phyloP scores from a whole-genome alignment of 1,140 invertebrate genomes.

The Zaprionus inermis region DNA sequence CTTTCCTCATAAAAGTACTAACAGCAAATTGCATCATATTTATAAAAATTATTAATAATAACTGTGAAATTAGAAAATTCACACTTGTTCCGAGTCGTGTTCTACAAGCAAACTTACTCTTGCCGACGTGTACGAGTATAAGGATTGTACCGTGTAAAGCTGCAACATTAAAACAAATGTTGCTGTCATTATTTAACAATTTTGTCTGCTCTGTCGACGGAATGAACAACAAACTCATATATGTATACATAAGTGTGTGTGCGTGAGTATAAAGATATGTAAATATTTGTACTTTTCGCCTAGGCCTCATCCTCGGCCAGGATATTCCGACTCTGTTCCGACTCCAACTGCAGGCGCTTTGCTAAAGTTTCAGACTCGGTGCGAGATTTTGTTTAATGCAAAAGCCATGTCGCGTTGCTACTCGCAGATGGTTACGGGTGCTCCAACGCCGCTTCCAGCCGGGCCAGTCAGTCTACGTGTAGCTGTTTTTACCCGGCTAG shows the following conservation, averaged over 20 bases:
- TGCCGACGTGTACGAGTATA: neutral
- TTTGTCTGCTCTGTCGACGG: constrained; percentile 51
- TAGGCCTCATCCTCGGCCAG: constrained; percentile 6
- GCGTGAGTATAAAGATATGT: constrained; percentile 2
- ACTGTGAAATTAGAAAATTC: neutral
- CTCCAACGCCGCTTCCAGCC: neutral
- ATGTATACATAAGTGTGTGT: neutral
- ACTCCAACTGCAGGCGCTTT: constrained; percentile 4
- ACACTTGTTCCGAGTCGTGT: neutral
- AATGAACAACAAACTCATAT: constrained; percentile 46
- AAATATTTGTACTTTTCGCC: constrained; percentile 11
- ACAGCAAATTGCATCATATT: neutral
- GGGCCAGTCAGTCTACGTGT: neutral
- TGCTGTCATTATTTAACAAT: constrained; percentile 65
- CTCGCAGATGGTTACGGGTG: no score
- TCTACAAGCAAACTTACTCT: neutral
- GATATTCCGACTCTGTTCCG: neutral
- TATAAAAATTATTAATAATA: neutral
- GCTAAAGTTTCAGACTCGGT: constrained; percentile 13
- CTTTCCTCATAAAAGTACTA: neutral
- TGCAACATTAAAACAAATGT: constrained; percentile 55
- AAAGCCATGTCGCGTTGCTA: constrained; percentile 62
- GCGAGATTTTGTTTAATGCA: constrained; percentile 67
- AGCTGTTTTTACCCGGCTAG: constrained; percentile 27
- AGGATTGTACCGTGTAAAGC: neutral